These are phyloP conservation scores for Loriculus beryllinus DNA, from an alignment of 2,797 vertebrate genomes.

Conservation along the genomic window DNA sequence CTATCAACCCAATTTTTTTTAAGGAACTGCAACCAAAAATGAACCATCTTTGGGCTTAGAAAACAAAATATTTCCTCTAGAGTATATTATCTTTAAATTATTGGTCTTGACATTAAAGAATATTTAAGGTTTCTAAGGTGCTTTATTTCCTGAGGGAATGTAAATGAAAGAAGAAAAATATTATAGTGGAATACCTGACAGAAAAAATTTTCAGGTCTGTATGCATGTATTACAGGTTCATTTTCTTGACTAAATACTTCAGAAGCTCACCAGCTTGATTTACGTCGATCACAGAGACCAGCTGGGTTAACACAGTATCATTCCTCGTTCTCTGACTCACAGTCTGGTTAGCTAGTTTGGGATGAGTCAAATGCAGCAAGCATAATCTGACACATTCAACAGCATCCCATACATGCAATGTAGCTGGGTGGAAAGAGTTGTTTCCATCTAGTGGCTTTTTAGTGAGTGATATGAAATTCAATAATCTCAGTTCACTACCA, in stretches of 20 bases:
- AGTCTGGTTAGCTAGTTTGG: not conserved
- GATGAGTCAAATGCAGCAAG: not conserved
- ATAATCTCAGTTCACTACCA: not conserved
- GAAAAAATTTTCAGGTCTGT: not conserved
- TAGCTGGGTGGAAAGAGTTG: not conserved
- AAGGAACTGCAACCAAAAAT: not conserved
- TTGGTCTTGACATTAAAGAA: conserved; percentile 17
- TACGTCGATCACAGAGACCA: not conserved
- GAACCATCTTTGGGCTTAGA: conserved; percentile 6
- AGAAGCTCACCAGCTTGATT: not conserved
- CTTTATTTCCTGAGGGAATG: not conserved
- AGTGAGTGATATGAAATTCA: not conserved
- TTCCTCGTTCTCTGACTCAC: not conserved
- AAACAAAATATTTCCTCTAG: conserved; percentile 9
- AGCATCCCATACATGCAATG: not conserved
- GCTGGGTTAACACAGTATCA: not conserved
- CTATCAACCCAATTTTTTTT: not conserved
- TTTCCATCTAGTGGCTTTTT: not conserved
- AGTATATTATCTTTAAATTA: not conserved
- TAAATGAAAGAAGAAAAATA: conserved; percentile 8
- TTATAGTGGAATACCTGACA: not conserved
- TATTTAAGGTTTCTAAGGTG: not conserved
- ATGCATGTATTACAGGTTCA: not conserved
- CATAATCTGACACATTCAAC: not conserved
- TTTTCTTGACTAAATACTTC: not conserved